These are phyloP conservation scores for Vidua macroura DNA, from an alignment of 2,113 vertebrate species.

Conservation along the genomic window DNA sequence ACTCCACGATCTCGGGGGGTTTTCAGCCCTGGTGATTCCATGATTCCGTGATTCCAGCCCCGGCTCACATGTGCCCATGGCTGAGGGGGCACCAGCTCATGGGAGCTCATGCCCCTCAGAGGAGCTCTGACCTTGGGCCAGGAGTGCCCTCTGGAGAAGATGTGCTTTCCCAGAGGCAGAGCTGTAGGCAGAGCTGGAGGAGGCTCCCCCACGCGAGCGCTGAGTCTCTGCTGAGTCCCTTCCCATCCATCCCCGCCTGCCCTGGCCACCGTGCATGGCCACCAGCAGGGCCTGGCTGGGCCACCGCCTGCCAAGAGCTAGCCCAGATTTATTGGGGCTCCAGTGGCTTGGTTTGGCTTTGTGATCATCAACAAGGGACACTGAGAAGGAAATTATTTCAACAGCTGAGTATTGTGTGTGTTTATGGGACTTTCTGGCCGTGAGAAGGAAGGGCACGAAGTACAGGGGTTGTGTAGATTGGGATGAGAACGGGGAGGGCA, in stretches of 20 bases:
- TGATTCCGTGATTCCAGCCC: background rate
- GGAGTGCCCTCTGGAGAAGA: background rate
- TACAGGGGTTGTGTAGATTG: background rate
- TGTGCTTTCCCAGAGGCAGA: background rate
- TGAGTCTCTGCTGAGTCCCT: background rate
- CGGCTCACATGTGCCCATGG: accelerated
- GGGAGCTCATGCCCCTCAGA: background rate
- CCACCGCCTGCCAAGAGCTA: background rate
- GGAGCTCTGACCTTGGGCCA: background rate
- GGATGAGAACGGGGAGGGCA: background rate
- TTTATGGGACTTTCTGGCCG: background rate
- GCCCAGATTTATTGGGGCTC: background rate
- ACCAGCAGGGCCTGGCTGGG: accelerated
- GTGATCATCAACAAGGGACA: conserved; percentile 11
- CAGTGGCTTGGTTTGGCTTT: background rate
- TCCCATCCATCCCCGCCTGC: background rate
- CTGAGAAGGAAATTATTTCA: background rate
- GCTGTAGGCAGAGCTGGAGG: accelerated
- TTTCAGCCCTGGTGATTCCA: background rate
- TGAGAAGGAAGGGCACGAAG: background rate
- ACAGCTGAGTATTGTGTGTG: background rate
- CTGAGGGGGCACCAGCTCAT: background rate
- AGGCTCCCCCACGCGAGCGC: background rate
- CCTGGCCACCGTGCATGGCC: no score
- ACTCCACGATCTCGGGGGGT: background rate